These are phyloP conservation scores for Diogma glabrata DNA, from an alignment of 2,888 invertebrate species.

Conservation along the genomic window DNA sequence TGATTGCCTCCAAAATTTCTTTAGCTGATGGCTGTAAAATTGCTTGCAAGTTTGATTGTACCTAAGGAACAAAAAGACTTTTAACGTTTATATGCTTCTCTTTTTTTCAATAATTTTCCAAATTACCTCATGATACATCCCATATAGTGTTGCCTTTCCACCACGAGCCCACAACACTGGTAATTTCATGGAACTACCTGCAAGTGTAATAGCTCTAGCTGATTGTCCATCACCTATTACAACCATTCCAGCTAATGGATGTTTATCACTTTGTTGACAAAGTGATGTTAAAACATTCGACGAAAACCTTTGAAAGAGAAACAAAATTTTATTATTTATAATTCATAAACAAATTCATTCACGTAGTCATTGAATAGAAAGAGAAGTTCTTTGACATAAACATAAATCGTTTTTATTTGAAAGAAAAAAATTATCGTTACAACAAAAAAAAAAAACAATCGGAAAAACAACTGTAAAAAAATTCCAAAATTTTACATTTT, in stretches of 20 bases:
- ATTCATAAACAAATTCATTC: too few relatives aligned
- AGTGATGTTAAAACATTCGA: slow-evolving; percentile 24
- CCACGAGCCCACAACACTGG: slow-evolving; percentile 27
- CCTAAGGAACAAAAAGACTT: neutral
- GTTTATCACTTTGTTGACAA: slow-evolving; percentile 23
- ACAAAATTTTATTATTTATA: neutral
- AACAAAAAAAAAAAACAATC: too few relatives aligned
- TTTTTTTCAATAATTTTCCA: too few relatives aligned
- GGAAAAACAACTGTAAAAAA: too few relatives aligned
- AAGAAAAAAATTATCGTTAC: too few relatives aligned
- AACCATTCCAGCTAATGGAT: slow-evolving; percentile 24
- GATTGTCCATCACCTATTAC: slow-evolving; percentile 26
- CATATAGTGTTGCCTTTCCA: slow-evolving; percentile 24
- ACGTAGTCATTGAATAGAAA: too few relatives aligned
- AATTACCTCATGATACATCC: slow-evolving; percentile 23
- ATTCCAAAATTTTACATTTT: too few relatives aligned
- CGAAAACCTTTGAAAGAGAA: slow-evolving; percentile 21
- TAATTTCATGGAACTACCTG: slow-evolving; percentile 24
- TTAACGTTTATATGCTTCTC: too few relatives aligned
- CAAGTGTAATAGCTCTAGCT: slow-evolving; percentile 24
- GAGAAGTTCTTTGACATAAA: too few relatives aligned
- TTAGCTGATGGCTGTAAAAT: slow-evolving; percentile 25
- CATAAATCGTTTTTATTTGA: too few relatives aligned
- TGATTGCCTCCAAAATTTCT: slow-evolving; percentile 25
- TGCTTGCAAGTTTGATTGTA: slow-evolving; percentile 21